Evolutionary conservation across 1,140 invertebrate genomes (phyloP).

Genomic region (Lamellibrachia luymesi): DNA sequence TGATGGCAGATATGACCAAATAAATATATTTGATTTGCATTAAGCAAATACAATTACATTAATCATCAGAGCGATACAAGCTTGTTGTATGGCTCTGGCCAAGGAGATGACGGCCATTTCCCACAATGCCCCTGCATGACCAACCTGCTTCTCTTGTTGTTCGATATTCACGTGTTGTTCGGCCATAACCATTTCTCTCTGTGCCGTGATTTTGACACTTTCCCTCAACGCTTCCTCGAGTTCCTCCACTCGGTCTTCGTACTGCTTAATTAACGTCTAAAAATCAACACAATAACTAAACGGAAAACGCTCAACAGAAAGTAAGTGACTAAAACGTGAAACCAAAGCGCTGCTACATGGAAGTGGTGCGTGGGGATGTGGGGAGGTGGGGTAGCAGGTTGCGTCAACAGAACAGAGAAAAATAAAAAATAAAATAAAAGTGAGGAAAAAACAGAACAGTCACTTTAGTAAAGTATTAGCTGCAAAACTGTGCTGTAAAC

Average conservation of each 20-base stretch:
- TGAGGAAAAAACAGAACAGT: background rate
- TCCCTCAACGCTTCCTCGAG: conserved; percentile 73
- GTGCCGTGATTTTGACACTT: conserved; percentile 62
- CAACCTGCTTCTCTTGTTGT: conserved; percentile 46
- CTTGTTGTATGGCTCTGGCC: no score
- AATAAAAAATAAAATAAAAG: background rate
- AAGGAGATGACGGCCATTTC: background rate
- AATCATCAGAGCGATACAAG: background rate
- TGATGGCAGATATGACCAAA: no score
- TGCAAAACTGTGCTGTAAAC: conserved; percentile 7
- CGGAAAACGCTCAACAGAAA: conserved; percentile 7
- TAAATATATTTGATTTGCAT: no score
- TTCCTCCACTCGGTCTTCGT: conserved; percentile 66
- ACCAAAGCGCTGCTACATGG: conserved; percentile 21
- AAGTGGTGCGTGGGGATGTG: background rate
- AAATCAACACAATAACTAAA: conserved; percentile 24
- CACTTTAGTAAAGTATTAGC: background rate
- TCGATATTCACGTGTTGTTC: conserved; percentile 56
- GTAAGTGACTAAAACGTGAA: conserved; percentile 25
- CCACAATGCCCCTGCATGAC: background rate
- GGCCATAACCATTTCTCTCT: conserved; percentile 60
- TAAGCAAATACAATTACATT: background rate
- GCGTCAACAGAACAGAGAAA: background rate
- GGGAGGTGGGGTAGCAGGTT: background rate
- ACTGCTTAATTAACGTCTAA: conserved; percentile 19